Conservation (phyloP, 1,140 invertebrate genomes). For the Drosophila triauraria region DNA sequence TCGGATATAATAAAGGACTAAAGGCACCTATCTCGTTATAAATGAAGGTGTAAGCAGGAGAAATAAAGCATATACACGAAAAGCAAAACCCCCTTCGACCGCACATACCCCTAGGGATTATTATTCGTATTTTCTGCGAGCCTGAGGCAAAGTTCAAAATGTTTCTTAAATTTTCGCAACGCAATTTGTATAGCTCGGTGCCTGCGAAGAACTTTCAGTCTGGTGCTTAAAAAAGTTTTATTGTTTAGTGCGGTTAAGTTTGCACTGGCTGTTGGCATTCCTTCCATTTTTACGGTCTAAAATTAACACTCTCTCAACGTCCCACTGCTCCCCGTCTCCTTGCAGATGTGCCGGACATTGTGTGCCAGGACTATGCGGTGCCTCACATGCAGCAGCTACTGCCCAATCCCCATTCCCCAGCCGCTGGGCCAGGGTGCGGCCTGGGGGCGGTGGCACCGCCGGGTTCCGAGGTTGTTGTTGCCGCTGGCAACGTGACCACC, state of each 20-base stretch:
- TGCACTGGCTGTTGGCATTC: slow-evolving; percentile 14
- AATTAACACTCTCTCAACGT: slow-evolving; percentile 59
- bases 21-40: neutral
- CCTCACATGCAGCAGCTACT: slow-evolving; percentile 85
- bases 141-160: slow-evolving; percentile 6
- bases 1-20: neutral
- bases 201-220: slow-evolving; percentile 4
- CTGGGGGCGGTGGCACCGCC: slow-evolving; percentile 5
- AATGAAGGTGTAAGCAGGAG: neutral
- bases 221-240: slow-evolving; percentile 24
- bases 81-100: neutral
- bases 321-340: slow-evolving; percentile 17
- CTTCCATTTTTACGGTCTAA: slow-evolving; percentile 53
- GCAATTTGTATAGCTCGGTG: slow-evolving; percentile 19
- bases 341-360: slow-evolving; percentile 87
- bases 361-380: slow-evolving; percentile 87
- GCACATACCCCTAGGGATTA: slow-evolving; percentile 2
- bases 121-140: slow-evolving; percentile 8
- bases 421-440: slow-evolving; percentile 44
- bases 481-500: slow-evolving; percentile 28
- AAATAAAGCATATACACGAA: too few species aligned
- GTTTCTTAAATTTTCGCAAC: slow-evolving; percentile 14
- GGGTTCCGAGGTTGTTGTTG: slow-evolving; percentile 24
- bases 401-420: slow-evolving; percentile 56
- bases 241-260: slow-evolving; percentile 41